These are phyloP conservation scores for Beaufortia kweichowensis DNA, from an alignment of 2,113 vertebrate genomes.

Conservation along the genomic window DNA sequence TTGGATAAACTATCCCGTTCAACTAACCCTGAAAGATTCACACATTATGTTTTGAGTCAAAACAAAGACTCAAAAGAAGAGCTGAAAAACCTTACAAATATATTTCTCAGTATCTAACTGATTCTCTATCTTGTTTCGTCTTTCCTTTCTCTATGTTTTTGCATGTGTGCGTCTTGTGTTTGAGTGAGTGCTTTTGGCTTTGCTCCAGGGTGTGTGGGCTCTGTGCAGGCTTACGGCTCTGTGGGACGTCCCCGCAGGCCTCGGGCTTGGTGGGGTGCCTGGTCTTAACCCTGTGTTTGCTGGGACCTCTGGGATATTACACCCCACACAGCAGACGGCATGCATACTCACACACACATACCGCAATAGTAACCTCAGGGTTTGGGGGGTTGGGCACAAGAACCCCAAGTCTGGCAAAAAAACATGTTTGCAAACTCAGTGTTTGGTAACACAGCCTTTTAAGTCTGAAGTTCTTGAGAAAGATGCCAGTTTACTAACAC, in stretches of 20 bases:
- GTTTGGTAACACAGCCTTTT: constrained; percentile 9
- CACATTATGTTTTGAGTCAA: background rate
- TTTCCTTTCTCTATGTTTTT: constrained; percentile 8
- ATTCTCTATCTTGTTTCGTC: constrained; percentile 8
- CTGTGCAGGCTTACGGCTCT: constrained; percentile 64
- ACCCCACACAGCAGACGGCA: constrained; percentile 68
- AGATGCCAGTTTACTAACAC: background rate
- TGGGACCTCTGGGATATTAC: constrained; percentile 73
- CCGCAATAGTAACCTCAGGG: constrained; percentile 15
- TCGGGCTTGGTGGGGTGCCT: constrained; percentile 71
- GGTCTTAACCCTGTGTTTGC: constrained; percentile 71
- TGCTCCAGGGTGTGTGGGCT: constrained; percentile 50
- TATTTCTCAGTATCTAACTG: background rate
- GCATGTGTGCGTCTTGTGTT: constrained; percentile 12
- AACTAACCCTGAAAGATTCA: background rate
- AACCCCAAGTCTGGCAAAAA: constrained; percentile 32
- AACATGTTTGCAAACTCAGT: constrained; percentile 18
- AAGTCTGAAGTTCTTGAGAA: background rate
- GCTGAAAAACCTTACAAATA: background rate
- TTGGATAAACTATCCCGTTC: too few species aligned
- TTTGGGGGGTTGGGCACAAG: background rate
- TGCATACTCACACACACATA: constrained; percentile 45
- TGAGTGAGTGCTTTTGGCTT: constrained; percentile 29
- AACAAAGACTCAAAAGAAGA: background rate
- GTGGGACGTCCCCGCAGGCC: constrained; percentile 71